phyloP scores from a whole-genome alignment of 2,888 invertebrate genomes.

The Sturmia bella region DNA sequence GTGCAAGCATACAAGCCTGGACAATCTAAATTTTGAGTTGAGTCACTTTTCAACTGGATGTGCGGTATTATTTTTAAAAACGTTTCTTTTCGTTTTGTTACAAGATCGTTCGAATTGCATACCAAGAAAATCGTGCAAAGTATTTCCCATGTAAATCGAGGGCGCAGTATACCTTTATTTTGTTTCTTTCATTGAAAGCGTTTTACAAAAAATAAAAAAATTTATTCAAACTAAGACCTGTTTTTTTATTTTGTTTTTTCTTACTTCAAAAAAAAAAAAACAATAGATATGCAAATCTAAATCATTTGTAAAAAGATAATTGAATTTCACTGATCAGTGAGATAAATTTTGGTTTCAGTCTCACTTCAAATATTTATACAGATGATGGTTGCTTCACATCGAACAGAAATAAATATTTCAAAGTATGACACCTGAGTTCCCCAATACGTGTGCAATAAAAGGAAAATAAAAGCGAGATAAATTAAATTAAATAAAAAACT shows the following conservation, averaged over 20 bases:
- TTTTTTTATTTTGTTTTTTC: conserved; percentile 6
- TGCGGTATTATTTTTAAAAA: too few species aligned
- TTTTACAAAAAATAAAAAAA: conserved; percentile 38
- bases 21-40: too few species aligned
- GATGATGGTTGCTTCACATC: conserved; percentile 10
- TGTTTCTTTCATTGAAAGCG: conserved; percentile 25
- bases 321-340: conserved; percentile 26
- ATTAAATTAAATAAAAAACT: conserved; percentile 60
- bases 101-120: too few species aligned
- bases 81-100: too few species aligned
- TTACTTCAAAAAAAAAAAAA: not conserved
- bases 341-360: conserved; percentile 36
- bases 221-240: conserved; percentile 16
- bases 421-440: conserved; percentile 62
- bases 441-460: conserved; percentile 30
- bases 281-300: conserved; percentile 61
- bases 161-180: too few species aligned
- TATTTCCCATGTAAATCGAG: too few species aligned
- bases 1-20: too few species aligned
- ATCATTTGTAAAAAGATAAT: conserved; percentile 37
- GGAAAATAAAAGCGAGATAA: conserved; percentile 46
- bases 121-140: too few species aligned
- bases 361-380: not conserved
- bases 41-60: too few species aligned
- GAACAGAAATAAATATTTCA: conserved; percentile 55